Percentiles rank a stretch among this genome's conserved stretches.
These are phyloP conservation scores for Egretta garzetta DNA, from an alignment of 2,113 vertebrate species.

Conservation along the genomic window DNA sequence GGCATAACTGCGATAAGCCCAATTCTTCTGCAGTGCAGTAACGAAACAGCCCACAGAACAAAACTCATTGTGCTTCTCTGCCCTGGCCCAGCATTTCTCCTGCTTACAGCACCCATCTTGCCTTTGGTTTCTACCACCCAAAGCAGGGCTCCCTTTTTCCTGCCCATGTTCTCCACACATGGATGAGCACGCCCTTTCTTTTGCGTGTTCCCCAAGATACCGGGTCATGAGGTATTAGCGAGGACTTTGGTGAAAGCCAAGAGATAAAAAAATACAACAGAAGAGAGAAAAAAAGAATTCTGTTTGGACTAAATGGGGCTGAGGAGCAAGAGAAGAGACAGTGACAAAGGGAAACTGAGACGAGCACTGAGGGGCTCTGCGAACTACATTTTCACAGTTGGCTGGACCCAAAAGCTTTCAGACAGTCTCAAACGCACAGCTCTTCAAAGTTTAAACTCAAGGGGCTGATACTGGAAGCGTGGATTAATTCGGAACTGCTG, in stretches of 20 bases:
- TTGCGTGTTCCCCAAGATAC: neutral
- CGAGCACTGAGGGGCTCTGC: neutral
- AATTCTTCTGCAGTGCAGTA: neutral
- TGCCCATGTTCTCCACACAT: neutral
- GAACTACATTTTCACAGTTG: neutral
- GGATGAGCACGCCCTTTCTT: neutral
- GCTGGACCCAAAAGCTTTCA: neutral
- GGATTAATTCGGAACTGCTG: neutral
- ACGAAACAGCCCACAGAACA: neutral
- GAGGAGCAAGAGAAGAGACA: neutral
- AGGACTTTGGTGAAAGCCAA: neutral
- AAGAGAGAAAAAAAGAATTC: neutral
- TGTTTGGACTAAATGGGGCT: neutral
- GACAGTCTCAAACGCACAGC: neutral
- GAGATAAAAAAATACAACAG: neutral
- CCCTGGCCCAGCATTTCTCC: neutral
- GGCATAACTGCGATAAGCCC: neutral
- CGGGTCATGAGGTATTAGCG: rapidly evolving
- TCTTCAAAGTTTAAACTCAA: neutral
- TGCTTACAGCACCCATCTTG: neutral
- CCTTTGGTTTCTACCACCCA: neutral
- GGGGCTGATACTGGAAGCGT: neutral
- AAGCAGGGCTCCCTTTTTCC: neutral
- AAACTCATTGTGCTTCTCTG: neutral
- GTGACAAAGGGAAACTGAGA: neutral